A percentile compares a stretch with the other conserved stretches of the same genome.
phyloP scores from a whole-genome alignment of 2,888 invertebrate species.

The Acleris laterana region DNA sequence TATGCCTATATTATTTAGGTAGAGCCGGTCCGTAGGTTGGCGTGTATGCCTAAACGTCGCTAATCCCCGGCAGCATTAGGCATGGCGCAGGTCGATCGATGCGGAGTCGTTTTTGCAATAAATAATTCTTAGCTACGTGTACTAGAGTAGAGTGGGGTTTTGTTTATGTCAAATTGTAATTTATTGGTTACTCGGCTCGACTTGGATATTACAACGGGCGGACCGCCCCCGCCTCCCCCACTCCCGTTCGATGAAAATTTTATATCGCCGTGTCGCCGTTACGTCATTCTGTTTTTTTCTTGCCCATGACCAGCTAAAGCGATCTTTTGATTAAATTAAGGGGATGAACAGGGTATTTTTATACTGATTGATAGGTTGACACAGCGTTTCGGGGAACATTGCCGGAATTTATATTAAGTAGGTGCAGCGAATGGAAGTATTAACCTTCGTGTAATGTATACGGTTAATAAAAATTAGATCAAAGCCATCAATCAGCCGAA shows the following conservation, averaged over 20 bases:
- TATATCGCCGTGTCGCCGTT: slow-evolving; percentile 76
- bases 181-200: slow-evolving; percentile 78
- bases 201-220: slow-evolving; percentile 77
- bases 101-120: slow-evolving; percentile 63
- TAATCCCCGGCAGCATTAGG: slow-evolving; percentile 9
- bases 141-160: slow-evolving; percentile 72
- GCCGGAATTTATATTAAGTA: slow-evolving; percentile 78
- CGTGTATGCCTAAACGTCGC: slow-evolving; percentile 3
- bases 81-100: slow-evolving; percentile 38
- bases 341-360: slow-evolving; percentile 81
- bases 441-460: slow-evolving; percentile 69
- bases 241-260: slow-evolving; percentile 76
- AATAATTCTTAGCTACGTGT: slow-evolving; percentile 75
- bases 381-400: slow-evolving; percentile 77
- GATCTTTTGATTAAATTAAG: slow-evolving; percentile 84
- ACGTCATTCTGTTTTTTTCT: slow-evolving; percentile 80
- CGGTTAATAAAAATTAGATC: slow-evolving; percentile 72
- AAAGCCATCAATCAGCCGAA: slow-evolving; percentile 54
- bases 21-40: too few species aligned
- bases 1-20: too few species aligned
- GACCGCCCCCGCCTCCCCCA: slow-evolving; percentile 55
- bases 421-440: slow-evolving; percentile 78
- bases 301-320: slow-evolving; percentile 76
- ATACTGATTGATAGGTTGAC: slow-evolving; percentile 83
- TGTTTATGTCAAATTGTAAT: slow-evolving; percentile 83